Base-by-base conservation (phyloP, 2,797 vertebrate species). In the Vipera ursinii region DNA sequence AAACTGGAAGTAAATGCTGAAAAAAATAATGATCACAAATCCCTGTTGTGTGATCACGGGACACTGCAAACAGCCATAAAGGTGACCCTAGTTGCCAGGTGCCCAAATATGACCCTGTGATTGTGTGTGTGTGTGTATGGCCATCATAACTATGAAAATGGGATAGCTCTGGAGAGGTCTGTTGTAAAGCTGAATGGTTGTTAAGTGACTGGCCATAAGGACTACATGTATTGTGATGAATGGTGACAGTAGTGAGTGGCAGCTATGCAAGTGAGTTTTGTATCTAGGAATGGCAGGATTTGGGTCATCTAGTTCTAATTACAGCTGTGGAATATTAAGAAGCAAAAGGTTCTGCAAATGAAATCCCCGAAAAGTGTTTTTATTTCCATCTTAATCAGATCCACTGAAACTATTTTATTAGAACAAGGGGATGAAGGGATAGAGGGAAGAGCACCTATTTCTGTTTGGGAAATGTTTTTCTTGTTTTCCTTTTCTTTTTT, bases 361-460 rank as follows among this genome's bases (percentile, higher is more conserved):
- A 56, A 92, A 17, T 92, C 57, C 93, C 94, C 85, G 89, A 87
- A 88, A 92, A 94, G 91, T 90, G 92, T 94, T 93, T 95, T 97
- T 97, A 97, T 96, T 95, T 88, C 96, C 95, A 93, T 96, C 90
- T 96, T 97, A 97, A 96, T 97, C 93, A 96, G 22, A 94, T 56
- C 92, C 85, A 91, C 82, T 94, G 91, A 92, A 94, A 91, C 94
- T 96, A 91, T 94, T 94, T 97, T 95, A 92, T 93, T 96, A 94
- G n/a, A 95, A 95, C 90, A 94, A 69, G 87, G 92, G 15, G 73
- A 48, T 44, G 38, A 20, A 44, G 28, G 32, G 69, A 44, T 20
- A 38, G 17, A 38, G 69, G 17, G 32, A 44, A 78, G 56, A 88
- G 82, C 73, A 88, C 63, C 69, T 94, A 93, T 95, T 90, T 92